Evolutionary conservation across 1,140 invertebrate species (phyloP), one percentile per base, ranked within the genome.

Genomic region (Calephelis nemesis): DNA sequence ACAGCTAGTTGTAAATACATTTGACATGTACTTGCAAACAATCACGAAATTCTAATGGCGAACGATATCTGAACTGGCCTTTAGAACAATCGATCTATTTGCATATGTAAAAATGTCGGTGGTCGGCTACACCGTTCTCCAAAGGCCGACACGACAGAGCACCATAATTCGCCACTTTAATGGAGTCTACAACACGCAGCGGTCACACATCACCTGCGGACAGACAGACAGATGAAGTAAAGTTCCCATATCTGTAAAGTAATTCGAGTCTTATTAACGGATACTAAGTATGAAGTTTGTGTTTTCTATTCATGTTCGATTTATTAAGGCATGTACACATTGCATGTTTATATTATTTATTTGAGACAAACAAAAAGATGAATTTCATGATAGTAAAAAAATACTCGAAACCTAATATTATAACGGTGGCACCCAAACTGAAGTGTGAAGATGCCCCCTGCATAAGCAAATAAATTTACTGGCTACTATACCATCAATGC

Each of bases 181-280:
- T 87, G 79, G 83, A 83, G 81, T 85, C 80, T 70, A 76, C 81
- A 82, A 77, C 84, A 87, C 82, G 84, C 83, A 82, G 73, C 73
- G 68, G 71, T 73, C 69, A 84, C 85, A 87, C 79, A 85, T 87
- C 83, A 85, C 76, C 70, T 60, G 47, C 63, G 67, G 74, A 84
- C 78, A 75, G 78, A 79, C 81, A 69, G 77, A 76, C 74, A 54
- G 68, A 73, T 72, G 72, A 67, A 71, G 58, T 48, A 75, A 74
- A 54, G 10, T 11, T 60, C 5, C 15, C 52, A 10, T 4, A 19
- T 11, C 8, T 58, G 13, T 58, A 19, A 1, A 11, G 52, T 30
- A 58, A 58, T 58, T 58, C 19, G 19, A 58, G 4, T 58, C 52
- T 15, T 58, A 58, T 19, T 12, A 45, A 7, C 42, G 4, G 4